Conservation (phyloP, 2,888 invertebrate species). For the Halocaridina rubra region DNA sequence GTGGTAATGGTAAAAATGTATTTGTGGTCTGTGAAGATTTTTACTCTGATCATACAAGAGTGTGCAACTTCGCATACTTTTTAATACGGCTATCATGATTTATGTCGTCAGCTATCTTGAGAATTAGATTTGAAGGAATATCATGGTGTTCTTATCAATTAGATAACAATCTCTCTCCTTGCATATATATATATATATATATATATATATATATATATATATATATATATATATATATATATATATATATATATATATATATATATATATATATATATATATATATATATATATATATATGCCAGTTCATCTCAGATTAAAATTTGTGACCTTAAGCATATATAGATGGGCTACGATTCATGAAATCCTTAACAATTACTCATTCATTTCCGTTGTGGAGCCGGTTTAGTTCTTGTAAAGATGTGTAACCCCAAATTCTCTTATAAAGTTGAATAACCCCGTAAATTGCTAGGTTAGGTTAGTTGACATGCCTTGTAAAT, state of each 20-base stretch:
- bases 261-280: constrained; percentile 22
- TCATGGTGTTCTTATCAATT: not conserved
- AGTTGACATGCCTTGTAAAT: too few species aligned
- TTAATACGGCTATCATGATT: too few species aligned
- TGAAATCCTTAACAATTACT: not conserved
- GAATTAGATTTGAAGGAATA: not conserved
- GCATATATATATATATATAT: constrained; percentile 1
- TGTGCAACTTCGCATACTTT: too few species aligned
- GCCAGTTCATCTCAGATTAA: not conserved
- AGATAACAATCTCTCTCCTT: not conserved
- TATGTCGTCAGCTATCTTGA: too few species aligned
- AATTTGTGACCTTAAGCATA: not conserved
- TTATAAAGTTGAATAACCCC: too few species aligned
- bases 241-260: constrained; percentile 10
- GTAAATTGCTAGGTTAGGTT: too few species aligned
- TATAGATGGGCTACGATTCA: not conserved
- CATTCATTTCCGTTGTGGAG: not conserved
- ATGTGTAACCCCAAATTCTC: not conserved
- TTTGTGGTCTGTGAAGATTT: too few species aligned
- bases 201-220: not conserved
- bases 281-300: too few species aligned
- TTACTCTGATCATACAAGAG: too few species aligned
- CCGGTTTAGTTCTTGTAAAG: not conserved
- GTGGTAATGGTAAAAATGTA: too few species aligned
- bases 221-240: constrained; percentile 7